Base-by-base conservation (phyloP, 1,140 invertebrate genomes). In the Solenopsis invicta region DNA sequence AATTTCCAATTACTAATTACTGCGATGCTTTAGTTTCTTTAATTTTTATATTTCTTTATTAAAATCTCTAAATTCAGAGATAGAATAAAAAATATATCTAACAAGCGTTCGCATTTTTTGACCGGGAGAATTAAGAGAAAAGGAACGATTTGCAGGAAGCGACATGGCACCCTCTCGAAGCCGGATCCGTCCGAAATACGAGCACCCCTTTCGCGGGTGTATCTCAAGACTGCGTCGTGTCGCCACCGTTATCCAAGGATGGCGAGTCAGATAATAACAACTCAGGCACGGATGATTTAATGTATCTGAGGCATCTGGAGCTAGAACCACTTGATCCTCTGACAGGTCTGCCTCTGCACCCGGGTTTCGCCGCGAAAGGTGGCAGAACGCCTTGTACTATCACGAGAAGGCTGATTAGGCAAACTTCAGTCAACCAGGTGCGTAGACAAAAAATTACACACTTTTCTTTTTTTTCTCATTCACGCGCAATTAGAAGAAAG, bases 301-400 rank as follows among this genome's bases (percentile, higher is more conserved):
- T 95, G 62, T 98, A 98, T 93, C 96, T 98, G 48, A 95, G 97
- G 82, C 98, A 98, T 92, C 94, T 98, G 87, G 98, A 98, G 93
- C 95, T 98, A 76, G 98, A 98, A 93, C 97, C 97, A 1, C 93
- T 96, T 5, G 95, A 95, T 85, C 95, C 94, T 4, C 66, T 94
- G 18, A 94, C 95, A 12, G 94, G 93, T 0, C 56, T 93, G 54
- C 93, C 93, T 0, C 66, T 94, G 41, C 92, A 94, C 80, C 94
- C 95, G 10, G 61, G 96, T 90, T 90, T 96, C 92, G 89, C 95
- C 80, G 91, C 96, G 92, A 93, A 93, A 91, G 92, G 96, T 71
- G 98, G 98, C n/a, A 96, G 97, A 85, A 98, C 98, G 1, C 98
- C 98, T 0, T 98, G 98, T 92, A 98, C 98, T 4, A 97, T 97